These are phyloP conservation scores for Axinella damicornis DNA, from an alignment of 37 sponge, comb jelly and placozoan genomes.

Conservation along the genomic window DNA sequence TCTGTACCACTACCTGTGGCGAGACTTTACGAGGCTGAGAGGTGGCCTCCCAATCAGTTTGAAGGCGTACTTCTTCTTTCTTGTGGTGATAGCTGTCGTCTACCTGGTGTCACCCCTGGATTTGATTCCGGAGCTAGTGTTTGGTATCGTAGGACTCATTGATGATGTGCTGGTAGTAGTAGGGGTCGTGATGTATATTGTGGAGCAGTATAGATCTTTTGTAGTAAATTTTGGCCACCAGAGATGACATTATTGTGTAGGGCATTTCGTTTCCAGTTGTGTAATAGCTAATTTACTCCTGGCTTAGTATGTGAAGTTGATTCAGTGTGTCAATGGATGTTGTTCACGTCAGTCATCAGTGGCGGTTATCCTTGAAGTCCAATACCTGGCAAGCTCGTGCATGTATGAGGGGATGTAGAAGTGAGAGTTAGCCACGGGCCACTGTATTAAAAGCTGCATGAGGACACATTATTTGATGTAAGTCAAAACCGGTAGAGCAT, in stretches of 20 bases:
- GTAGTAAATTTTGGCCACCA: slow-evolving; percentile 8
- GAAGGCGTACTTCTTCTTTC: slow-evolving; percentile 2
- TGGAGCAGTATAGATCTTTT: neutral
- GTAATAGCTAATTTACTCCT: no score
- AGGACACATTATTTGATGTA: no score
- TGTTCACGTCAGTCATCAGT: no score
- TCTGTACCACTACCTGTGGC: slow-evolving; percentile 1
- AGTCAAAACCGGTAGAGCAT: no score
- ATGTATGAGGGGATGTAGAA: no score
- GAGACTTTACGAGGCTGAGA: neutral
- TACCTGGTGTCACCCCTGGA: slow-evolving; percentile 37
- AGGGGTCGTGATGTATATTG: neutral
- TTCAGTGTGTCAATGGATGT: no score
- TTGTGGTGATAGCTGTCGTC: neutral
- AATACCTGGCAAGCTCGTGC: no score
- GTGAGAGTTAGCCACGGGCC: no score
- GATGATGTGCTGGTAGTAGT: slow-evolving; percentile 8
- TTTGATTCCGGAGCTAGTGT: slow-evolving; percentile 14
- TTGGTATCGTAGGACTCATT: slow-evolving; percentile 10
- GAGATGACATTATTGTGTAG: neutral
- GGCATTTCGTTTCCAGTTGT: no score
- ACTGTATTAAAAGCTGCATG: no score
- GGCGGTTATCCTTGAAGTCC: no score
- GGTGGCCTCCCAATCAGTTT: slow-evolving; percentile 11
- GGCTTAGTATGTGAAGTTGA: no score